phyloP scores from a whole-genome alignment of 2,888 invertebrate species.

The Scrobipalpa atriplicella region DNA sequence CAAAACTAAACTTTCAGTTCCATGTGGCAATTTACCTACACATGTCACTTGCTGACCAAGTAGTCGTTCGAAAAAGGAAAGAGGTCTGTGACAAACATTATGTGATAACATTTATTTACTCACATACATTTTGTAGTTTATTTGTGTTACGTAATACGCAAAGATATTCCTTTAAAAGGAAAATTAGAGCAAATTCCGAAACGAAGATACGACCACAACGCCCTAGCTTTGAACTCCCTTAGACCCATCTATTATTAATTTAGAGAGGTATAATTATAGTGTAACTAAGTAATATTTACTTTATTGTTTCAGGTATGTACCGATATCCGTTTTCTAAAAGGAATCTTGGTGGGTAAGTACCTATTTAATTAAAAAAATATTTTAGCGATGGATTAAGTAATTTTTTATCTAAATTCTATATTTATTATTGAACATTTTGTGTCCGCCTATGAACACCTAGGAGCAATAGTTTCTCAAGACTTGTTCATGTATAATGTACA shows the following conservation, averaged over 20 bases:
- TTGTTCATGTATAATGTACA: not conserved
- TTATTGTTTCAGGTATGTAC: conserved; percentile 20
- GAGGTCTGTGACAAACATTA: too few relatives aligned
- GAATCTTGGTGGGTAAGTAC: not conserved
- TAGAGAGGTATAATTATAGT: not conserved
- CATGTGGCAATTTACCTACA: too few relatives aligned
- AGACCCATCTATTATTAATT: not conserved
- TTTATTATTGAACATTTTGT: not conserved
- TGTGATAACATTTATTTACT: too few relatives aligned
- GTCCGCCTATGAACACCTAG: not conserved
- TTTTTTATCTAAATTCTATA: too few relatives aligned
- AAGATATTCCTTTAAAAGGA: not conserved
- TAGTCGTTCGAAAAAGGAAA: too few relatives aligned
- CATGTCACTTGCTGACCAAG: too few relatives aligned
- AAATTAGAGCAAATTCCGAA: not conserved
- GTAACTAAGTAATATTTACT: conserved; percentile 4
- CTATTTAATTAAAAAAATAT: too few relatives aligned
- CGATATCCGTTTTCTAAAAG: not conserved
- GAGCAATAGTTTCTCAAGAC: not conserved
- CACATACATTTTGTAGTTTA: not conserved
- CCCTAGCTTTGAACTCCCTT: not conserved
- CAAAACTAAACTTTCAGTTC: too few relatives aligned
- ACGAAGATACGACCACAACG: not conserved
- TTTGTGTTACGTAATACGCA: not conserved
- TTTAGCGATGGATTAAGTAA: not conserved